Conservation (phyloP, 2,797 vertebrate genomes). For the Nothura maculosa region DNA sequence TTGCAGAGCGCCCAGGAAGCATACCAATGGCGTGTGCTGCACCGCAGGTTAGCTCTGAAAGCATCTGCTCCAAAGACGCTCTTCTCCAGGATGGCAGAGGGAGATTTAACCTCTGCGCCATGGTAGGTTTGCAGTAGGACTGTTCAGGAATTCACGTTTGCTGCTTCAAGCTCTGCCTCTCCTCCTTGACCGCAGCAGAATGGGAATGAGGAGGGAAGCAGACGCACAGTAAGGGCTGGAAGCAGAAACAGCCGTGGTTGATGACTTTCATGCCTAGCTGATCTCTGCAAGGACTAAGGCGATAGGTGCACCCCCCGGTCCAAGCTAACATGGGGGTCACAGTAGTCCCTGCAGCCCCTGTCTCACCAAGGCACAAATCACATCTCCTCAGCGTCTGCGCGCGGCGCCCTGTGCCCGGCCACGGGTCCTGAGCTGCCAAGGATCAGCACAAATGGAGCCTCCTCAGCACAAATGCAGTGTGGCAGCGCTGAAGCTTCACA, state of each 20-base stretch:
- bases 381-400: background rate
- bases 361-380: background rate
- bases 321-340: rapidly evolving
- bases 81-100: rapidly evolving
- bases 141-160: background rate
- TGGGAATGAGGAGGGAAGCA: background rate
- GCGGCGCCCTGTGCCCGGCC: background rate
- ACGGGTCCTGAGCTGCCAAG: background rate
- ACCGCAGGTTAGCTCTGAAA: background rate
- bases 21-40: background rate
- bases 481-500: constrained; percentile 19
- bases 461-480: background rate
- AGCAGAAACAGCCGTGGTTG: background rate
- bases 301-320: background rate
- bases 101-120: background rate
- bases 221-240: background rate
- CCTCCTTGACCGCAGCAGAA: background rate
- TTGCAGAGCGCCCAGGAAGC: background rate
- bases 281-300: background rate
- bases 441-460: background rate
- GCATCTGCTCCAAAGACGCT: background rate
- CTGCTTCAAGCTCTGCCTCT: background rate
- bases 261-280: background rate
- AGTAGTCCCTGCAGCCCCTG: background rate
- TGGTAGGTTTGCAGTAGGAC: rapidly evolving